phyloP scores from a whole-genome alignment of 2,797 vertebrate species.

The Fistularia tabacaria region DNA sequence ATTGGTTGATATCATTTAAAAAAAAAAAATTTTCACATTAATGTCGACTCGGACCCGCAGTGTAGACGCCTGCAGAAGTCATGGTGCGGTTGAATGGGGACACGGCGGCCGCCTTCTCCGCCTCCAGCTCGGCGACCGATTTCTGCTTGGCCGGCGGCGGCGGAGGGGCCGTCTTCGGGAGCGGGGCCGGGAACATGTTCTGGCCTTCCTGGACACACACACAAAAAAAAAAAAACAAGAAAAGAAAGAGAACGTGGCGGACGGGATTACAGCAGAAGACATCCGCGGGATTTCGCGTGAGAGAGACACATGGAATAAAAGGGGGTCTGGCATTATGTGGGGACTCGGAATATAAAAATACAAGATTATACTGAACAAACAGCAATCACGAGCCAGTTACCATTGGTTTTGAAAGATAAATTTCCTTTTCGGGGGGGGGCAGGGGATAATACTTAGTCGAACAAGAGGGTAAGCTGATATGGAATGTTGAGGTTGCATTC shows the following conservation, averaged over 20 bases:
- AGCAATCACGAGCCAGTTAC: constrained; percentile 56
- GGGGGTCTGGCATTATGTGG: constrained; percentile 35
- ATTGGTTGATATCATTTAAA: no score
- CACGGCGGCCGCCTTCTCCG: constrained; percentile 58
- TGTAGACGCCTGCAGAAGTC: constrained; percentile 68
- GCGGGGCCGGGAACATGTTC: constrained; percentile 74
- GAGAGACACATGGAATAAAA: constrained; percentile 38
- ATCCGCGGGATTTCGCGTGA: constrained; percentile 50
- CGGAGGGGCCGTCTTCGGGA: constrained; percentile 55
- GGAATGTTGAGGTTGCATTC: constrained; percentile 46
- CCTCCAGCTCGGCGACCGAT: constrained; percentile 55
- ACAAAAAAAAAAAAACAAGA: constrained; percentile 1
- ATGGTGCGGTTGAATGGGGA: constrained; percentile 72
- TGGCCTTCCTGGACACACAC: constrained; percentile 58
- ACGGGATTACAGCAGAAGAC: no score
- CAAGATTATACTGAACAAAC: constrained; percentile 54
- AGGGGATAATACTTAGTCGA: constrained; percentile 46
- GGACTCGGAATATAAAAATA: constrained; percentile 12
- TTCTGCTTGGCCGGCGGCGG: constrained; percentile 63
- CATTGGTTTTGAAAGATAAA: constrained; percentile 51
- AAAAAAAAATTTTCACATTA: background rate
- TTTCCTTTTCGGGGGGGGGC: constrained; percentile 33
- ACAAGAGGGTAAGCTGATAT: constrained; percentile 53
- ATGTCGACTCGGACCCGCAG: constrained; percentile 61
- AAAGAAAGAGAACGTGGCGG: background rate